These are phyloP conservation scores for Cotesia vestalis DNA, from an alignment of 1,140 invertebrate genomes.

Conservation along the genomic window DNA sequence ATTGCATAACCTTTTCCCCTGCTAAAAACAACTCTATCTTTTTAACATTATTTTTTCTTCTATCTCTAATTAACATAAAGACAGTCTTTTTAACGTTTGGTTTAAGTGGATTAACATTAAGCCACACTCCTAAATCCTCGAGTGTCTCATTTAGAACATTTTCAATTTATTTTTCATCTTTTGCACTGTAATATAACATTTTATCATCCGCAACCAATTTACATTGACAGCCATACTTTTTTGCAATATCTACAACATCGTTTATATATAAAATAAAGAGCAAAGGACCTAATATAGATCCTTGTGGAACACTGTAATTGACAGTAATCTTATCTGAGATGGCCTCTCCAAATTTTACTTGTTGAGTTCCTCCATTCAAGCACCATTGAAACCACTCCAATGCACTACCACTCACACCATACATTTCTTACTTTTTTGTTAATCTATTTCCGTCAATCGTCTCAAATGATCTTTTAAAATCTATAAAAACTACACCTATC, in stretches of 20 bases:
- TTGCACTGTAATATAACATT: constrained; percentile 30
- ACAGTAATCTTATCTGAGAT: background rate
- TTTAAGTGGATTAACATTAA: too few relatives aligned
- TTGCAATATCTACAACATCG: constrained; percentile 1
- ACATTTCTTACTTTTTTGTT: constrained; percentile 26
- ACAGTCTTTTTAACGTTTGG: too few relatives aligned
- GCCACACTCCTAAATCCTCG: too few relatives aligned
- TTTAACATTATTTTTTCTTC: constrained; percentile 12
- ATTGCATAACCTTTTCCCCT: too few relatives aligned
- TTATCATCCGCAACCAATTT: constrained; percentile 42
- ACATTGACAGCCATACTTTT: constrained; percentile 14
- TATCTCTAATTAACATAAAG: too few relatives aligned
- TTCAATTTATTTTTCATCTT: constrained; percentile 24
- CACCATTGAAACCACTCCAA: constrained; percentile 32
- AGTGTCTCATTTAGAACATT: background rate
- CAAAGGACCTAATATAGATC: constrained; percentile 32
- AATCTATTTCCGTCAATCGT: constrained; percentile 32
- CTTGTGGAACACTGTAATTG: constrained; percentile 35
- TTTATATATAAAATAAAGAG: constrained; percentile 38
- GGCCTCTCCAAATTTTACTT: background rate
- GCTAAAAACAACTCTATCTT: background rate
- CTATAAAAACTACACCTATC: background rate
- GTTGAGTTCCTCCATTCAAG: constrained; percentile 23
- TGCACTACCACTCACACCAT: constrained; percentile 27
- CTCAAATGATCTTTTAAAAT: constrained; percentile 40